Conservation (phyloP, 1,140 invertebrate species). For the Caenorhabditis inopinata region DNA sequence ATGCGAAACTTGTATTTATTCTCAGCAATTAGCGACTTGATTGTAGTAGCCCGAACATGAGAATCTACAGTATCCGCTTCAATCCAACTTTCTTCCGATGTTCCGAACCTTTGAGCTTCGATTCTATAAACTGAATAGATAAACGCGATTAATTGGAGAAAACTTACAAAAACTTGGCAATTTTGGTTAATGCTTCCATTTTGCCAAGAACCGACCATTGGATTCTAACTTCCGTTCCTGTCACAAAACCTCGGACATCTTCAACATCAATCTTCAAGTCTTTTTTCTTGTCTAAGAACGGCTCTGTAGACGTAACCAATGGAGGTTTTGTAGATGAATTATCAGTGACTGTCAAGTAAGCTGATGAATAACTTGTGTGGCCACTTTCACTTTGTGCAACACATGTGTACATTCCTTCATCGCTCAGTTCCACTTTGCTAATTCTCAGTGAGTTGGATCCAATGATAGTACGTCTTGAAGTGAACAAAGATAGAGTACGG, state of each 20-base stretch:
- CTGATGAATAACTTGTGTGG: conserved; percentile 30
- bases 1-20: conserved; percentile 37
- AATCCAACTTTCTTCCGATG: conserved; percentile 17
- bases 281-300: conserved; percentile 30
- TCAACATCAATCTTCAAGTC: conserved; percentile 39
- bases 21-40: conserved; percentile 26
- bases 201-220: conserved; percentile 48
- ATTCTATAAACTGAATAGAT: conserved; percentile 27
- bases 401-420: conserved; percentile 54
- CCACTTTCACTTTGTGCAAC: conserved; percentile 41
- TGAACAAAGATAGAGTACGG: background rate
- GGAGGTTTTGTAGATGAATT: background rate
- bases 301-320: conserved; percentile 17
- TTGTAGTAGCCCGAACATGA: conserved; percentile 38
- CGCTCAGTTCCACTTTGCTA: conserved; percentile 23
- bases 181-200: conserved; percentile 26
- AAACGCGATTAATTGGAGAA: background rate
- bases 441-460: conserved; percentile 51
- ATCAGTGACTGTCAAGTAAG: conserved; percentile 37
- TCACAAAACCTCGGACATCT: conserved; percentile 49
- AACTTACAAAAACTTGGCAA: conserved; percentile 31
- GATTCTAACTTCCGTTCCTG: conserved; percentile 48
- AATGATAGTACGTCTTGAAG: conserved; percentile 38
- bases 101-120: conserved; percentile 11
- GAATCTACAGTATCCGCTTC: conserved; percentile 34